Conservation (phyloP, 2,888 invertebrate species). For the Ganaspis brasiliensis region DNA sequence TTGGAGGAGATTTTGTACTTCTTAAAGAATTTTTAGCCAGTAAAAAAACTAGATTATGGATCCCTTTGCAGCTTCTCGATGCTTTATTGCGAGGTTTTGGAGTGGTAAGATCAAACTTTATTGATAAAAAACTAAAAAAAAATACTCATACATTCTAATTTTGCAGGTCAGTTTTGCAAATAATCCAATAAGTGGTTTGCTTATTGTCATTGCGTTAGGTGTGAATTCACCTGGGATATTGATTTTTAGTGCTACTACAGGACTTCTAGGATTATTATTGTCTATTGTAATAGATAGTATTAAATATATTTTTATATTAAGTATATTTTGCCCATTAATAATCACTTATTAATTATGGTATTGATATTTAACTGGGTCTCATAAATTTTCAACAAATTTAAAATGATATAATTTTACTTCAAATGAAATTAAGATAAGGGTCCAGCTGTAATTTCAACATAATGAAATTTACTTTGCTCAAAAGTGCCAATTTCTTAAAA, state of each 20-base stretch:
- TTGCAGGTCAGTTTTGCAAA: slow-evolving; percentile 79
- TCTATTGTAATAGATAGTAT: slow-evolving; percentile 71
- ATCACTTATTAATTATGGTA: too few species aligned
- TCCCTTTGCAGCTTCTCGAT: slow-evolving; percentile 73
- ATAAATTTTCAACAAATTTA: background rate
- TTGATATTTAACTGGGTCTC: too few species aligned
- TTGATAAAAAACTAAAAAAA: too few species aligned
- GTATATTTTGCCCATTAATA: too few species aligned
- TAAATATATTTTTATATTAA: background rate
- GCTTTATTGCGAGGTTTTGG: slow-evolving; percentile 74
- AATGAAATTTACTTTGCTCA: too few species aligned
- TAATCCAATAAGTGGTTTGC: slow-evolving; percentile 79
- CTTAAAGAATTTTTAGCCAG: slow-evolving; percentile 68
- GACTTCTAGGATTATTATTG: slow-evolving; percentile 73
- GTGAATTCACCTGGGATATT: slow-evolving; percentile 71
- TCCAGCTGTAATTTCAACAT: too few species aligned
- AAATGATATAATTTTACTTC: too few species aligned
- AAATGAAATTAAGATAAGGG: too few species aligned
- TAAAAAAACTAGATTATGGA: slow-evolving; percentile 69
- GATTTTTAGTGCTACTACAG: slow-evolving; percentile 69
- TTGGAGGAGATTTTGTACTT: slow-evolving; percentile 74
- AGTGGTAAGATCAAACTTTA: slow-evolving; percentile 49
- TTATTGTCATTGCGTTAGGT: slow-evolving; percentile 76
- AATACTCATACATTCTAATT: slow-evolving; percentile 5
- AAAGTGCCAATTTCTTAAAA: too few species aligned